Evolutionary conservation across 2,888 invertebrate genomes (phyloP), one percentile per base, ranked within the genome.

Genomic region (Elegia similella): DNA sequence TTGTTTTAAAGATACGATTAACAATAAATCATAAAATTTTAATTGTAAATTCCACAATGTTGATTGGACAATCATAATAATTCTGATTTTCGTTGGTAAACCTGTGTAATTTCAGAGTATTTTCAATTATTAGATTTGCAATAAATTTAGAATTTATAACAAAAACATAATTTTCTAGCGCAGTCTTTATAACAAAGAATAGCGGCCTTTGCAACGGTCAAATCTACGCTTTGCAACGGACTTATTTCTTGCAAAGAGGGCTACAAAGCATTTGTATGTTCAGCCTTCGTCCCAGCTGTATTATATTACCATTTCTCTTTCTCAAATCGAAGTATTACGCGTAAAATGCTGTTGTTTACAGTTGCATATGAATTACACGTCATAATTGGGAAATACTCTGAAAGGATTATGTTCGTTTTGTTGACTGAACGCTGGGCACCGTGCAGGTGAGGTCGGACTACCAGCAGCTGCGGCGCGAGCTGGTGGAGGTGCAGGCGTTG

Each of bases 401-500:
- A 16, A 38, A 38, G 0, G 23, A 38, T 12, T 6, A 10, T 38
- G 12, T 38, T 6, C 3, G 3, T 38, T 38, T 12, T 8, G 0
- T 8, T 10, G 2, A 38, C 12, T 3, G 5, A 38, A 10, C n/a
- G 2, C 2, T n/a, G 10, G n/a, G 8, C 38, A 34, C 12, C 12
- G 12, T 2, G 3, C 86, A 94, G 90, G 93, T 94, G 62, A 95
- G 95, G 68, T 94, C 94, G 62, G 96, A 96, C 81, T 96, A 96
- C 84, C 95, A 95, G 80, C 95, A 95, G 73, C 89, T 96, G 56
- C 93, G 95, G 38, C 94, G 94, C 75, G 96, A 96, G 84, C 93
- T 96, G 70, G 92, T 94, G 69, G 96, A 96, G 74, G 95, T 96
- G 64, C 96, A 96, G 77, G 95, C 95, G 63, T 82, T 96, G 69